phyloP scores from a whole-genome alignment of 2,113 vertebrate species.

The Xerus inauris region DNA sequence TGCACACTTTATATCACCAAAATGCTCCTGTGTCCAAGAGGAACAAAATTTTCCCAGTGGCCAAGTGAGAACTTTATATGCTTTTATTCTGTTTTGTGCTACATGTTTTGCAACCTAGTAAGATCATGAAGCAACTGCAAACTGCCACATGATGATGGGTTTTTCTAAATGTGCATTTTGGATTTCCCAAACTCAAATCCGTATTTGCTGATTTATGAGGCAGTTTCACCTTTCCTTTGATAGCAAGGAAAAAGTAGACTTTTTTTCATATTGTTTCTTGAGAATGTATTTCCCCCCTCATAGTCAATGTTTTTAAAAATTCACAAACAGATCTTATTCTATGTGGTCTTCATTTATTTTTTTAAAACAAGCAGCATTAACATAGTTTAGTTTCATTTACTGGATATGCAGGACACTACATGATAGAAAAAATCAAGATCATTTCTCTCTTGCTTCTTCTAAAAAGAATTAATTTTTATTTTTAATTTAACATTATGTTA shows the following conservation, averaged over 20 bases:
- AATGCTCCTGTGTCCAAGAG: conserved; percentile 13
- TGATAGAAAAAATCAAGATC: background rate
- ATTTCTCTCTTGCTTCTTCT: background rate
- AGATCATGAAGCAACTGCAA: conserved; percentile 35
- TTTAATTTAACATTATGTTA: background rate
- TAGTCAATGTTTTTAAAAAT: background rate
- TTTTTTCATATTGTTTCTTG: background rate
- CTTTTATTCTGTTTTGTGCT: background rate
- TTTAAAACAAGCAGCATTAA: background rate
- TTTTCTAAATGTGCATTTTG: conserved; percentile 56
- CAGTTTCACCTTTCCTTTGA: background rate
- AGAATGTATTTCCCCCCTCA: background rate
- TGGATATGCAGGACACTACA: background rate
- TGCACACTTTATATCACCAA: background rate
- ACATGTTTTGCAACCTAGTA: conserved; percentile 10
- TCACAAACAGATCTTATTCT: background rate
- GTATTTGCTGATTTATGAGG: conserved; percentile 1
- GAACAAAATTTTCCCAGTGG: conserved; percentile 38
- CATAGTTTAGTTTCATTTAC: background rate
- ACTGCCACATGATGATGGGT: background rate
- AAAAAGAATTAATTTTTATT: background rate
- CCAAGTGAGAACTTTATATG: conserved; percentile 2
- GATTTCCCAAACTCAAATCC: conserved; percentile 56
- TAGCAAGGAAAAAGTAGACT: background rate
- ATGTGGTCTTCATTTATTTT: conserved; percentile 39